Conservation (phyloP, 1,140 invertebrate genomes). For the Camponotus floridanus region DNA sequence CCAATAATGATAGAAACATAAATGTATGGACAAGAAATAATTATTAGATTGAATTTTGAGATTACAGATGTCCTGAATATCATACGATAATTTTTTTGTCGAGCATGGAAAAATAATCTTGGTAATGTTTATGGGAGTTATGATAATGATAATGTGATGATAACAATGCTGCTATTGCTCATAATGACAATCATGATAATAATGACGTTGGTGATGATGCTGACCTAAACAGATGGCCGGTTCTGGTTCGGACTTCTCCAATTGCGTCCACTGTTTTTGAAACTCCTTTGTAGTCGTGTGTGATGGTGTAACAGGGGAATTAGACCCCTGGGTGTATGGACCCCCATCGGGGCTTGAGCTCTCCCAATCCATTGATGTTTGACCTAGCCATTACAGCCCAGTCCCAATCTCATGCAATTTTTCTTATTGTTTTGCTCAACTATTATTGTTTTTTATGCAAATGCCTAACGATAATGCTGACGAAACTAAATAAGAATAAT, state of each 20-base stretch:
- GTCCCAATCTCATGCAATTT: slow-evolving; percentile 83
- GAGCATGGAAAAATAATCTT: slow-evolving; percentile 57
- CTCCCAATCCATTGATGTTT: slow-evolving; percentile 86
- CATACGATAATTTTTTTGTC: slow-evolving; percentile 76
- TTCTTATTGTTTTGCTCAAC: slow-evolving; percentile 80
- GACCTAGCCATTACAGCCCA: slow-evolving; percentile 86
- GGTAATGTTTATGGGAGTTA: slow-evolving; percentile 65
- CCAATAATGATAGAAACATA: slow-evolving; percentile 84
- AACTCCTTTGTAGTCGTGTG: slow-evolving; percentile 83
- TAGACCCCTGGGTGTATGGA: slow-evolving; percentile 86
- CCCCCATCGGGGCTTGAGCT: slow-evolving; percentile 86
- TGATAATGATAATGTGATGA: slow-evolving; percentile 69
- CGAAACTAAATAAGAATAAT: slow-evolving; percentile 74
- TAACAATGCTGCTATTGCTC: slow-evolving; percentile 69
- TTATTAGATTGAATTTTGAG: slow-evolving; percentile 73
- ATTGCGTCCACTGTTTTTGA: slow-evolving; percentile 76
- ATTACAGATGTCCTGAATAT: slow-evolving; percentile 67
- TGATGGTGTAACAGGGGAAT: slow-evolving; percentile 86
- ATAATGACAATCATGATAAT: slow-evolving; percentile 66
- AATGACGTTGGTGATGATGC: slow-evolving; percentile 79
- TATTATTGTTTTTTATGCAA: slow-evolving; percentile 84
- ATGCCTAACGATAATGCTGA: slow-evolving; percentile 85
- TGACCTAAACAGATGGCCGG: slow-evolving; percentile 82
- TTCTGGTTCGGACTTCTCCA: slow-evolving; percentile 79
- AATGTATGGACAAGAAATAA: slow-evolving; percentile 82